Base-by-base conservation (phyloP, 2,113 vertebrate species). In the Halichoeres trimaculatus region DNA sequence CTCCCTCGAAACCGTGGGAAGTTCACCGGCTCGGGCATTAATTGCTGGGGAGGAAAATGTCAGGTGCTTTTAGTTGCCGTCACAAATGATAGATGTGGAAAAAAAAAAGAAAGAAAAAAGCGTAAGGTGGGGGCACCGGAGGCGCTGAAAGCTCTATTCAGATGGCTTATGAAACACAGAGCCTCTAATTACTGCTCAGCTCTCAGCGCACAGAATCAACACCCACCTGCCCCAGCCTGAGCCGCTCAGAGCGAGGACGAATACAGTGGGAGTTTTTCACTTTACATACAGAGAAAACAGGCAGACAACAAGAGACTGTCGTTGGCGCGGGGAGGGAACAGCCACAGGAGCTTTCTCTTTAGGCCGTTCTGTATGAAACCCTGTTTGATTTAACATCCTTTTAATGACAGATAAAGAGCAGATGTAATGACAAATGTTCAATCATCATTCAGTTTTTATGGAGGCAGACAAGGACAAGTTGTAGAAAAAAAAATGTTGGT, bases 61-160 rank as follows among this genome's bases (percentile, higher is more conserved):
- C 78, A 84, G 69, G 47, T 45, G 83, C 78, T 86, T 89, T 86
- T 72, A 83, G 69, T 53, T 43, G 64, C 53, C 64, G 20, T 83
- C 83, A 79, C 0, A 70, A 70, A 86, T 47, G 61, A 56, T 57
- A 52, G 58, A 67, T 74, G 45, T 70, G 66, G 75, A 61, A 52
- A 52, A 1, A 14, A 5, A n/a, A n/a, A n/a, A n/a, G n/a, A 30
- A 30, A 30, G 30, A 30, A 6, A 30, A 30, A 30, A 30, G 30
- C 30, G 11, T 4, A 10, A 17, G 43, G 40, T 52, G 22, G 68
- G 48, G 40, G 43, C 57, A 45, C 2, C 7, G 9, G 26, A 74
- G 72, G 30, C 13, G 10, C 43, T 57, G 70, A 82, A 50, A 65
- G 75, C 60, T 76, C 48, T 52, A 61, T 79, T 78, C 56, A 83